Evolutionary conservation across 53 echinoderm and acorn worm genomes (phyloP).

Genomic region (Glandiceps talaboti): DNA sequence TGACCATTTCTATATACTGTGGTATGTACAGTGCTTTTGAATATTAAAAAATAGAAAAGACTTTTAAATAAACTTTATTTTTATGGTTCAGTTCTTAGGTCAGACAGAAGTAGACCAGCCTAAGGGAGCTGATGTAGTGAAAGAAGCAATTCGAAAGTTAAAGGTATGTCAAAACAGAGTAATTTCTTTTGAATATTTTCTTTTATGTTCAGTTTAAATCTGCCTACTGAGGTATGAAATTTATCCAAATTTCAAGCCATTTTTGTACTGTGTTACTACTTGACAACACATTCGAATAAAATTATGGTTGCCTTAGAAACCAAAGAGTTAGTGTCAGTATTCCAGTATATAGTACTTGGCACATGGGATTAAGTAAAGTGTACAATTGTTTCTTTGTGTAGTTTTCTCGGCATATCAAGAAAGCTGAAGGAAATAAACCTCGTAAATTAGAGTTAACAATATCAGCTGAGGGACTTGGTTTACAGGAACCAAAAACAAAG

Average conservation of each 20-base stretch:
- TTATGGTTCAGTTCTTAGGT: slow-evolving; percentile 61
- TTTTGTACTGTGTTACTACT: too few species aligned
- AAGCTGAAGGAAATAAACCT: slow-evolving; percentile 78
- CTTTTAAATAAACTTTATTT: too few species aligned
- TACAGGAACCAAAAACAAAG: slow-evolving; percentile 84
- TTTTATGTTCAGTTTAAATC: too few species aligned
- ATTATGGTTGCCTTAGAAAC: too few species aligned
- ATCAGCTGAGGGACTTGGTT: slow-evolving; percentile 55
- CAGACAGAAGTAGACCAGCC: slow-evolving; percentile 43
- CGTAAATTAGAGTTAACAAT: slow-evolving; percentile 91
- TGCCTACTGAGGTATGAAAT: too few species aligned
- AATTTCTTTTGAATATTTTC: too few species aligned
- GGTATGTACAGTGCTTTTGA: background rate
- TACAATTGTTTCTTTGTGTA: slow-evolving; percentile 14
- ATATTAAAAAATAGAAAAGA: too few species aligned
- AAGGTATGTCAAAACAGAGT: slow-evolving; percentile 82
- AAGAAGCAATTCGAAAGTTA: slow-evolving; percentile 85
- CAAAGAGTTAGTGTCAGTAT: too few species aligned
- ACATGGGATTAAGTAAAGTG: too few species aligned
- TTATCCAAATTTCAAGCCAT: too few species aligned
- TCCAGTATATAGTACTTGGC: too few species aligned
- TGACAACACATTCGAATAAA: too few species aligned
- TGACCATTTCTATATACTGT: background rate
- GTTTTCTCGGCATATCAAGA: slow-evolving; percentile 83
- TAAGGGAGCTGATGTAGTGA: slow-evolving; percentile 86